These are phyloP conservation scores for Nomada fabriciana DNA, from an alignment of 2,888 invertebrate genomes.

Conservation along the genomic window DNA sequence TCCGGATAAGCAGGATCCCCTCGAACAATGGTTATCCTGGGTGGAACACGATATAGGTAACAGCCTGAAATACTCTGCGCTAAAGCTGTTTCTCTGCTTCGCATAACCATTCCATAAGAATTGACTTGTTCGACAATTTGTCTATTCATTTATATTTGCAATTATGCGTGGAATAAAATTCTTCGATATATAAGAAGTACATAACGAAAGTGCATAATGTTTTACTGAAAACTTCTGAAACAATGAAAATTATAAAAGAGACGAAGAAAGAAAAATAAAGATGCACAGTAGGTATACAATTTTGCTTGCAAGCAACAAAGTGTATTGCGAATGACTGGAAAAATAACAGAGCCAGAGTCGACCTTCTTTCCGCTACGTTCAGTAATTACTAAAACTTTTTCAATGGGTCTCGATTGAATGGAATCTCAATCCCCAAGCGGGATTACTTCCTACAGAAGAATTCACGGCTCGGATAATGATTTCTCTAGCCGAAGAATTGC, in stretches of 20 bases:
- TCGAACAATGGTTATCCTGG: neutral
- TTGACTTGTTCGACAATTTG: too few species aligned
- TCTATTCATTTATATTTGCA: too few species aligned
- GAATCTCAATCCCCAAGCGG: neutral
- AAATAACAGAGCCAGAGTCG: neutral
- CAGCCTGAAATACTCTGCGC: too few species aligned
- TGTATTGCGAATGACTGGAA: neutral
- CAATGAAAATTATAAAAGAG: too few species aligned
- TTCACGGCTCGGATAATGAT: slow-evolving; percentile 10
- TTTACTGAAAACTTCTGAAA: neutral
- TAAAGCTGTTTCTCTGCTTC: too few species aligned
- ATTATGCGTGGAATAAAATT: too few species aligned
- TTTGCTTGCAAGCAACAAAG: neutral
- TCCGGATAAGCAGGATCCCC: neutral
- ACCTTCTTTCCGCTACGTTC: slow-evolving; percentile 10
- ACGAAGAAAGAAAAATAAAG: neutral
- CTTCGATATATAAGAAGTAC: too few species aligned
- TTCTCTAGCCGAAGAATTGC: neutral
- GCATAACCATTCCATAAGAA: too few species aligned
- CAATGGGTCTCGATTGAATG: slow-evolving; percentile 5
- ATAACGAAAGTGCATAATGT: too few species aligned
- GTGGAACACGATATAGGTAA: neutral
- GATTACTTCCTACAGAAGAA: slow-evolving; percentile 9
- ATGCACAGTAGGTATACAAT: neutral
- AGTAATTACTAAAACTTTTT: slow-evolving; percentile 26